Base-by-base conservation (phyloP, 2,797 vertebrate species). In the Labroides dimidiatus region DNA sequence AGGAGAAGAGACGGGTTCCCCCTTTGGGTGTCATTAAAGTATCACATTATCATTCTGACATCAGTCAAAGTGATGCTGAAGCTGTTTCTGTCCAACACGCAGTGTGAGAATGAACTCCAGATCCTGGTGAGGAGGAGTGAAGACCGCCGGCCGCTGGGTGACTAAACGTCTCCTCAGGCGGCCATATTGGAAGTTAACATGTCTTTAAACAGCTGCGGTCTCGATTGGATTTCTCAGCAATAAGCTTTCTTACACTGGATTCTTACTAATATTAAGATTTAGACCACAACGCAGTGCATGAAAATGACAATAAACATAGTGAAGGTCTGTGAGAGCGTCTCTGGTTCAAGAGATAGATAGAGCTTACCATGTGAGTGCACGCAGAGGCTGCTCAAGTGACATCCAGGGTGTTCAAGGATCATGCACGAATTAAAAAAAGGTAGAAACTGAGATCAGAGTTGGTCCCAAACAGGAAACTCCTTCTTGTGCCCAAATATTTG, bases 1-100 rank as follows among this genome's bases (percentile, higher is more conserved):
- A 6, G 45, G n/a, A 19, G 52, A 42, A 37, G 59, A 62, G 50
- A 36, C 24, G 42, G 54, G 36, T 27, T 30, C 33, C 71, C 75
- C 75, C 72, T 63, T 10, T 27, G 69, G 61, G 77, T 39, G 52
- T 55, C 59, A 27, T 76, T 56, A 76, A 54, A 58, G 48, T 62
- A 74, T 72, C 39, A 4, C 45, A 50, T 78, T 50, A 75, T 78
- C 33, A 59, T 69, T 75, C 56, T 52, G 60, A 66, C 61, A 66
- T 69, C 21, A 52, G 62, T 81, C 70, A 71, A 61, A 58, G n/a
- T 51, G 56, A 64, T 59, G 69, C 42, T 21, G 14, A 20, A 36
- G 53, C 57, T 43, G 23, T 19, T 69, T 62, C 50, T 30, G 27
- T n/a, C n/a, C 30, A 30, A 59, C 50, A 41, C 39, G 59, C 50